Evolutionary conservation across 2,888 invertebrate species (phyloP).

Genomic region (Spodoptera picta): DNA sequence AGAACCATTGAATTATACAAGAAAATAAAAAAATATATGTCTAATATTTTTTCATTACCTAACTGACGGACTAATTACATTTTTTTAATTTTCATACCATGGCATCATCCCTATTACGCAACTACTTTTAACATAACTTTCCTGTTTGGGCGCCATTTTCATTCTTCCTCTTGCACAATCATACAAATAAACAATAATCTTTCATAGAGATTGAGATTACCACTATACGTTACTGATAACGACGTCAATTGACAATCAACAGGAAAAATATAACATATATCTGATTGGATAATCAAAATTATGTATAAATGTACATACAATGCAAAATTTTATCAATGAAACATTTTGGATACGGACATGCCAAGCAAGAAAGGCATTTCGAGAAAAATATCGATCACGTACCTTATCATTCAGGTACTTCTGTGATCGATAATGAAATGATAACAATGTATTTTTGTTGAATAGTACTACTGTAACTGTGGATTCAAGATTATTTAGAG

Average conservation of each 20-base stretch:
- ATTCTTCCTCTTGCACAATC: no score
- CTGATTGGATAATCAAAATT: background rate
- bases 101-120: no score
- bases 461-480: constrained; percentile 18
- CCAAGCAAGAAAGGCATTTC: constrained; percentile 13
- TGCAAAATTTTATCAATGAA: constrained; percentile 3
- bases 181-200: no score
- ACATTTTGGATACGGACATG: constrained; percentile 3
- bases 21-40: no score
- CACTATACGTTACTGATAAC: no score
- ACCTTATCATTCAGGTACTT: constrained; percentile 14
- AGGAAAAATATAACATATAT: constrained; percentile 18
- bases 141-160: no score
- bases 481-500: constrained; percentile 5
- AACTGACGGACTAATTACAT: no score
- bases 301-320: background rate
- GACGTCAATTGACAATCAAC: constrained; percentile 2
- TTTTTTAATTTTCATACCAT: no score
- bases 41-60: no score
- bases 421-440: constrained; percentile 36
- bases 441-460: constrained; percentile 22
- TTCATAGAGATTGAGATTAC: no score
- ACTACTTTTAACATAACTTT: no score
- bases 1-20: no score
- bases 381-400: constrained; percentile 10